Evolutionary conservation across 1,140 invertebrate genomes (phyloP), one percentile per base, ranked within the genome.

Genomic region (Scaptomyza montana): DNA sequence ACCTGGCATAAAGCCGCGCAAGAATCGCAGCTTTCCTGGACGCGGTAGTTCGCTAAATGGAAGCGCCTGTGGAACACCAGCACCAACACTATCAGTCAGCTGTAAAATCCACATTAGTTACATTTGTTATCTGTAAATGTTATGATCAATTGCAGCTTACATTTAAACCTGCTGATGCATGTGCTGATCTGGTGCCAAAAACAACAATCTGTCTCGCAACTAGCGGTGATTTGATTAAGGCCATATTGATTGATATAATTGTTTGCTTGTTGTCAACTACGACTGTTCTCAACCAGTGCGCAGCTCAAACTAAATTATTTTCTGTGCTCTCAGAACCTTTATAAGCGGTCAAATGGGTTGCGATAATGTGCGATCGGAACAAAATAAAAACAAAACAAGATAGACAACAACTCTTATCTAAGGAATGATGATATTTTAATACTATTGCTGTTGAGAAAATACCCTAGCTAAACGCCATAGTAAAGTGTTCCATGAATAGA

Each of bases 1-100:
- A 0, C 84, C 84, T 0, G 77, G 80, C 77, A 89, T 62, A 28
- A 89, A 89, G 25, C 70, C 61, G 7, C 80, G 62, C 53, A 89
- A 39, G 6, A 89, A 80, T 9, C 68, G 47, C 5, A 70, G 19
- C 41, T 72, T 89, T 1, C 64, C 33, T 3, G 80, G 84, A 0
- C 79, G 72, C 0, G 82, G 82, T 13, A 87, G 12, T 1, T 79
- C 72, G 2, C 50, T 51, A 19, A 43, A 89, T 0, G 73, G 30
- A 2, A 65, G 69, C 13, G 0, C n/a, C 2, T 45, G 3, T 12
- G 30, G 19, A 7, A 10, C 41, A 39, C 13, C 33, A 7, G 12
- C 41, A 39, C 12, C 33, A 3, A 39, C 54, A 47, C 67, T 33
- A 13, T 60, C 47, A 2, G 55, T 25, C 6, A 57, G 49, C 69